A percentile compares a stretch with the other conserved stretches of the same genome.
Conservation (phyloP, 2,113 vertebrate species). For the Dipodomys spectabilis region DNA sequence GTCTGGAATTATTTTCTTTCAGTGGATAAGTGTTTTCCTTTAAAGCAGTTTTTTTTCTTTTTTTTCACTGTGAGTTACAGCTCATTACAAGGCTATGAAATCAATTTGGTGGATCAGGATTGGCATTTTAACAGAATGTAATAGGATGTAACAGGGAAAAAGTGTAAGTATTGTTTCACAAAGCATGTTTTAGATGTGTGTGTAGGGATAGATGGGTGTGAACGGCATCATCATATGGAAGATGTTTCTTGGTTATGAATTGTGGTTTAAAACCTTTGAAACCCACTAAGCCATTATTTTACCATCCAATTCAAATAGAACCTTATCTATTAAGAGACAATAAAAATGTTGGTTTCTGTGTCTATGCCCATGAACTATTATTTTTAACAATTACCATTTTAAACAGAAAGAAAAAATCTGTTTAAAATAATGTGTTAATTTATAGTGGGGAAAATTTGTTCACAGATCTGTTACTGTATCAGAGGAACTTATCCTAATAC, state of each 20-base stretch:
- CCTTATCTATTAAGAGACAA: neutral
- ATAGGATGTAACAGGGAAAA: slow-evolving; percentile 10
- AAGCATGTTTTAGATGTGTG: neutral
- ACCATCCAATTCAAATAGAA: neutral
- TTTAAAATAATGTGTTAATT: neutral
- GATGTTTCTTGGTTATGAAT: neutral
- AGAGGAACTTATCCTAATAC: neutral
- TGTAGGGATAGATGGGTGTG: neutral
- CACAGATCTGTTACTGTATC: neutral
- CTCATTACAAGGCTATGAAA: slow-evolving; percentile 30
- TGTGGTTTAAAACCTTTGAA: slow-evolving; percentile 35
- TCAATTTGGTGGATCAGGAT: neutral
- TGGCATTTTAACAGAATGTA: neutral
- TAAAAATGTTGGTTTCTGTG: neutral
- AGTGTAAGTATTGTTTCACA: neutral
- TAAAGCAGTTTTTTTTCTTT: neutral
- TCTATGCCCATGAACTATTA: neutral
- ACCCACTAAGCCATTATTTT: neutral
- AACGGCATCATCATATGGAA: no score
- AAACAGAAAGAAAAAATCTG: neutral
- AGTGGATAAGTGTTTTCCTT: neutral
- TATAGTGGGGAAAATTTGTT: neutral
- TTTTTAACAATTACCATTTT: slow-evolving; percentile 24
- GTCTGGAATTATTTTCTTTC: slow-evolving; percentile 21
- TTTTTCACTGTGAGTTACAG: neutral